These are phyloP conservation scores for Sapajus apella DNA, from an alignment of 2,113 vertebrate species.

Conservation along the genomic window DNA sequence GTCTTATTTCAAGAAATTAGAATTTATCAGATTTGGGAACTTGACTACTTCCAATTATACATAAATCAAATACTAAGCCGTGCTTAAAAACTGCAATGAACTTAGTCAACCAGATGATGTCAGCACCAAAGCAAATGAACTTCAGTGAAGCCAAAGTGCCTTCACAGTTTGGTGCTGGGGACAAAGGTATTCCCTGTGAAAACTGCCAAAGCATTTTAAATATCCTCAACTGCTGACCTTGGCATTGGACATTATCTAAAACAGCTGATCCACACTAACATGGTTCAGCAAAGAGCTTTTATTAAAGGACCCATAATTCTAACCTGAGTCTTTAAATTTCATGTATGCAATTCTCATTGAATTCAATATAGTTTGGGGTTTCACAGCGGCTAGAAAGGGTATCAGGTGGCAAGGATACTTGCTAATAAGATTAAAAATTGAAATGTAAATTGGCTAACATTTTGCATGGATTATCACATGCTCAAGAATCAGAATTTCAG, in stretches of 20 bases:
- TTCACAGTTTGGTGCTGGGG: not conserved
- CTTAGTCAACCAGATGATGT: constrained; percentile 66
- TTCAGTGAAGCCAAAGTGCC: not conserved
- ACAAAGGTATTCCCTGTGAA: constrained; percentile 15
- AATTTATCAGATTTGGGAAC: not conserved
- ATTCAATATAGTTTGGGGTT: constrained; percentile 34
- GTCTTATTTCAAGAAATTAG: constrained; percentile 3
- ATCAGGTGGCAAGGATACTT: constrained; percentile 2
- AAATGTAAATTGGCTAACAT: not conserved
- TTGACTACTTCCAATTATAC: not conserved
- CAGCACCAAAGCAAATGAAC: constrained; percentile 59
- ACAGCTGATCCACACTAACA: not conserved
- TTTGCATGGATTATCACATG: constrained; percentile 53
- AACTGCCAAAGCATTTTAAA: constrained; percentile 39
- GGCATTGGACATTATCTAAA: not conserved
- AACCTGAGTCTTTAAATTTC: not conserved
- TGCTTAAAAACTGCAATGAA: constrained; percentile 50
- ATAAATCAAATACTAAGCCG: not conserved
- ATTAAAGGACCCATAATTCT: not conserved
- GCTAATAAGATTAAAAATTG: constrained; percentile 43
- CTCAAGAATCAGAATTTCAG: not conserved
- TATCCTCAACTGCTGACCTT: not conserved
- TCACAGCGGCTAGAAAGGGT: constrained; percentile 12
- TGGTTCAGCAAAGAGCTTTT: not conserved
- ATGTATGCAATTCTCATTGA: not conserved